Percentiles rank a stretch among this genome's conserved stretches.
These are phyloP conservation scores for Sesia apiformis DNA, from an alignment of 2,888 invertebrate genomes.

Conservation along the genomic window DNA sequence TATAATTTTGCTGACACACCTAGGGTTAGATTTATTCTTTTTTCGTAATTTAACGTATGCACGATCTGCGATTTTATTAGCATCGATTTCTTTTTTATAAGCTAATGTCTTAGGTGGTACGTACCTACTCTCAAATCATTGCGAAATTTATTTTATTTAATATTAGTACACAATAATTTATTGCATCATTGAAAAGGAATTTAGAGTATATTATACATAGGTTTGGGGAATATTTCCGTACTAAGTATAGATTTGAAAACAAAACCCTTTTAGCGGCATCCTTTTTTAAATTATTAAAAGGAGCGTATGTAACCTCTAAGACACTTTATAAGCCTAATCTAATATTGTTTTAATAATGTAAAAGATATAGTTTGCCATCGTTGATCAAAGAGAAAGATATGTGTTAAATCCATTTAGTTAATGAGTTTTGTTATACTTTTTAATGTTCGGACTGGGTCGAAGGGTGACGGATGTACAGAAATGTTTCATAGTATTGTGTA, in stretches of 20 bases:
- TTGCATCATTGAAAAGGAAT: not conserved
- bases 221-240: not conserved
- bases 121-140: constrained; percentile 18
- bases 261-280: not conserved
- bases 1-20: constrained; percentile 73
- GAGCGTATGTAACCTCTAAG: constrained; percentile 34
- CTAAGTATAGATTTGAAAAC: not conserved
- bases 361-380: constrained; percentile 70
- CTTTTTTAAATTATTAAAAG: not conserved
- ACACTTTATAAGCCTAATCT: constrained; percentile 50
- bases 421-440: constrained; percentile 67
- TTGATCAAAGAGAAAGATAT: constrained; percentile 65
- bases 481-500: constrained; percentile 69
- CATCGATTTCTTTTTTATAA: constrained; percentile 45
- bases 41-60: constrained; percentile 68
- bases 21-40: constrained; percentile 56
- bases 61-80: constrained; percentile 71
- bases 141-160: not conserved
- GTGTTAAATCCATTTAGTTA: constrained; percentile 67
- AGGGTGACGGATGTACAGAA: constrained; percentile 56
- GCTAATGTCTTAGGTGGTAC: constrained; percentile 37
- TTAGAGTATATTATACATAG: no score
- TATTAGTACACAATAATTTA: not conserved
- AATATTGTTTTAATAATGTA: constrained; percentile 64
- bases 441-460: constrained; percentile 42